phyloP scores from a whole-genome alignment of 1,140 invertebrate genomes.

The Eulimnadia texana region DNA sequence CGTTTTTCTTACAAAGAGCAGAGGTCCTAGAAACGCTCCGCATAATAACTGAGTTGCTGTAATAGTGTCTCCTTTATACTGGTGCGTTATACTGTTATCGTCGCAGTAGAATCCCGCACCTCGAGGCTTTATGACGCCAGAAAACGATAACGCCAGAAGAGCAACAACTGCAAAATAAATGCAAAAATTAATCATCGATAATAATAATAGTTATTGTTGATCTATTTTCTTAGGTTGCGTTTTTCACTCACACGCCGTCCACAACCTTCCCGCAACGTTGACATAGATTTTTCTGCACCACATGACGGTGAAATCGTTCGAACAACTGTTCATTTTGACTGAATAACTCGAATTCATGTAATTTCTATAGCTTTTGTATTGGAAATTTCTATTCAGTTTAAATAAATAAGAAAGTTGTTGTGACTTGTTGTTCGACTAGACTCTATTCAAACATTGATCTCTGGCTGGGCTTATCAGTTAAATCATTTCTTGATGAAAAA shows the following conservation, averaged over 20 bases:
- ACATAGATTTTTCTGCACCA: background rate
- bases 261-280: background rate
- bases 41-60: conserved; percentile 6
- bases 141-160: background rate
- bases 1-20: conserved; percentile 6
- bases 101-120: conserved; percentile 41
- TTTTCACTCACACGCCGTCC: background rate
- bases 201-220: too few relatives aligned
- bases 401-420: too few relatives aligned
- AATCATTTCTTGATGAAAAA: too few relatives aligned
- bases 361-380: too few relatives aligned
- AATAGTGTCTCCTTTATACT: conserved; percentile 44
- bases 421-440: too few relatives aligned
- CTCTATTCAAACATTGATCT: too few relatives aligned
- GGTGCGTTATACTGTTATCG: conserved; percentile 42
- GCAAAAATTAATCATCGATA: too few relatives aligned
- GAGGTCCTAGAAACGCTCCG: conserved; percentile 8
- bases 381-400: too few relatives aligned
- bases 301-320: background rate
- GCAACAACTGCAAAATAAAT: background rate
- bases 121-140: background rate
- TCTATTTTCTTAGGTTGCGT: too few relatives aligned
- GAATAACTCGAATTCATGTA: too few relatives aligned
- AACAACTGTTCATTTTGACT: background rate
- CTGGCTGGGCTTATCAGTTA: too few relatives aligned